Conservation (phyloP, 2,888 invertebrate genomes). For the Eristalis tenax region DNA sequence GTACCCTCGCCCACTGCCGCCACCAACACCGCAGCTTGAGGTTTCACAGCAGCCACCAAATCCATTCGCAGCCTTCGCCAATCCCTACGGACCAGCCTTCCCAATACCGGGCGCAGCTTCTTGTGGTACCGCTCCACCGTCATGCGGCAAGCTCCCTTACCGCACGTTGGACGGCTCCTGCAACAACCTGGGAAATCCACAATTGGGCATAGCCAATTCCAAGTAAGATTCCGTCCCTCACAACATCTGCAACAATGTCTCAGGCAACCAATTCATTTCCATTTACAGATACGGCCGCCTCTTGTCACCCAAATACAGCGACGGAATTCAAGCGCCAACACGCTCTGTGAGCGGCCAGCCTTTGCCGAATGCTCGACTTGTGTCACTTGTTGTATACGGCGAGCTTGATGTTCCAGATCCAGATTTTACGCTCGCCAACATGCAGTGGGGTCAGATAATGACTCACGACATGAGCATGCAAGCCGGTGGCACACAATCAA, state of each 20-base stretch:
- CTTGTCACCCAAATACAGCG: constrained; percentile 81
- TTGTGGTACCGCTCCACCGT: constrained; percentile 77
- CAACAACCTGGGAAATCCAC: constrained; percentile 92
- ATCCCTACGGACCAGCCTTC: constrained; percentile 74
- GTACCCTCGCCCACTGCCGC: constrained; percentile 48
- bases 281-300: constrained; percentile 80
- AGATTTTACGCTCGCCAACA: constrained; percentile 87
- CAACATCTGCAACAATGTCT: background rate
- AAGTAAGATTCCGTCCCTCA: constrained; percentile 77
- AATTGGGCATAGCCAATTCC: constrained; percentile 90
- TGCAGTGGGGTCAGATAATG: constrained; percentile 85
- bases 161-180: constrained; percentile 95
- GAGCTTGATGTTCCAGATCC: constrained; percentile 87
- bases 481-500: constrained; percentile 85
- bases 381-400: constrained; percentile 88
- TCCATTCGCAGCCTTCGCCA: constrained; percentile 74
- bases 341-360: constrained; percentile 84
- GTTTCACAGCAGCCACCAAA: constrained; percentile 75
- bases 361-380: constrained; percentile 87
- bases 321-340: constrained; percentile 84
- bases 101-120: constrained; percentile 75
- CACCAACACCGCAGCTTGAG: constrained; percentile 46
- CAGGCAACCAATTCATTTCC: constrained; percentile 21
- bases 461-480: constrained; percentile 84
- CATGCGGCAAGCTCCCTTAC: constrained; percentile 82